Base-by-base conservation (phyloP, 2,113 vertebrate species). In the Buteo buteo region DNA sequence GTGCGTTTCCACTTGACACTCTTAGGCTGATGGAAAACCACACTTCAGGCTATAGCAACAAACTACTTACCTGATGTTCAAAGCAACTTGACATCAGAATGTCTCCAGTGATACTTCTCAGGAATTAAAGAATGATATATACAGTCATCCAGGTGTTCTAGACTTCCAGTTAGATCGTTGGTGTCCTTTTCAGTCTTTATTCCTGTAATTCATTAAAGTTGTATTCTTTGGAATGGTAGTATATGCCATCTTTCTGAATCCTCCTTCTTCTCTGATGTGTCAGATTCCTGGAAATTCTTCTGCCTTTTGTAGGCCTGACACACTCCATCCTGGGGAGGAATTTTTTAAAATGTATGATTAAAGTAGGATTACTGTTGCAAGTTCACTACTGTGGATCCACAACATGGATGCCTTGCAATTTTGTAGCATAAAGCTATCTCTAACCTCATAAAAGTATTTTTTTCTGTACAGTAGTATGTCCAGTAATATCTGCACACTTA, bases 1-100 rank as follows among this genome's bases (percentile, higher is more conserved):
- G 28, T 80, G 40, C 0, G 0, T 92, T 82, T 86, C 22, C 58
- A 11, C 34, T 50, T 80, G 19, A 59, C 0, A 1, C 7, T 87
- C 47, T 80, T n/a, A 70, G 64, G 10, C 76, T 69, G 58, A 73
- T 86, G 55, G 59, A 86, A 94, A 91, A 14, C 26, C 24, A 31
- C 11, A 21, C 32, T 69, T 82, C 6, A 69, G 62, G 34, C 40
- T 50, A 2, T 18, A 57, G 44, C 54, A 65, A 69, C 47, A 44
- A 86, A 47, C 26, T 52, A 10, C 26, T 78, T 81, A 47, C 16
- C 26, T 91, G 65, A 40, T 74, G 22, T 58, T 88, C 55, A 78
- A 49, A 93, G 70, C 42, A 84, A 32, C 36, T 71, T 82, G 57
- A 3, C 38, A 31, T 58, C 9, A 5, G 57, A 84, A 38, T 78